Base-by-base conservation (phyloP, 2,113 vertebrate species). In the Silurus glanis region DNA sequence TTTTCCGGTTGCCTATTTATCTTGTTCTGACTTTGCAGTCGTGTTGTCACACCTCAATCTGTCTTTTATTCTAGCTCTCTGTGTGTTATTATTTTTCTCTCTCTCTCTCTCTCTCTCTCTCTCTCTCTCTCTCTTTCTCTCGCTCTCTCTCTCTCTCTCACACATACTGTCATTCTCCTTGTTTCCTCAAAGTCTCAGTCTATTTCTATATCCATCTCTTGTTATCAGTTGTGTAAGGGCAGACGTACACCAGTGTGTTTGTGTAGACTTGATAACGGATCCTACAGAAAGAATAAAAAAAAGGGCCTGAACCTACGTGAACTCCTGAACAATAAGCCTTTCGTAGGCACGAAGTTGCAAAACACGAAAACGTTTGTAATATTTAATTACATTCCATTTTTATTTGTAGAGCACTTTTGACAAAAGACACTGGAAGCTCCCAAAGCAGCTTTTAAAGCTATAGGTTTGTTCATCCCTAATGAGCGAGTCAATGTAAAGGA, bases 361-460 rank as follows among this genome's bases (percentile, higher is more conserved):
- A 84, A 81, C 49, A 53, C 28, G n/a, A 49, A 61, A 86, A 84
- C 86, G 75, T 85, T 86, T 84, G 67, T 45, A 49, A 72, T 47
- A 72, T 37, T 37, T 37, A 37, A 37, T 37, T 3, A 37, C 2
- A 37, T 37, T 37, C 37, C 37, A 37, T 37, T 37, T 37, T 37
- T 37, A 37, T 37, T 37, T 37, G 37, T 37, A 37, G 37, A 37
- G 37, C 37, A 3, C 37, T 37, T 37, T 37, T 37, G 37, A 37
- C 37, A 3, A 37, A 37, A 37, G 37, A 37, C 37, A 37, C 37
- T 37, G 37, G 37, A 37, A 37, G 37, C 37, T 37, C 37, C 37
- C 37, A 3, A 37, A 37, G 37, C 37, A 37, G 37, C 37, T 37
- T 37, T 37, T 37, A 37, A 37, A 37, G 37, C 37, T 37, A 37